Conservation (phyloP, 2,888 invertebrate genomes). For the Chorisops tibialis region DNA sequence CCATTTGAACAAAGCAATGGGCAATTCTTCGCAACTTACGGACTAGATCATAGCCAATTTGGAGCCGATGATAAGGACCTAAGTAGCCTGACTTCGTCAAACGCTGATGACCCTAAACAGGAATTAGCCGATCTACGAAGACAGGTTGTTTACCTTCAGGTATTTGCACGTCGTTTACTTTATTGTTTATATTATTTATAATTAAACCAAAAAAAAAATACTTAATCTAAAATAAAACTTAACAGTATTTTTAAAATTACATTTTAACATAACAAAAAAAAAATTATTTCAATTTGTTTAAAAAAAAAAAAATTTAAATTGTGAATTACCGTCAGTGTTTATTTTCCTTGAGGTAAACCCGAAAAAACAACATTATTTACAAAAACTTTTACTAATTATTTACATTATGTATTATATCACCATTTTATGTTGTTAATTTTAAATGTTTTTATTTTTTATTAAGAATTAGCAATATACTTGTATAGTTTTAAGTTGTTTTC, state of each 20-base stretch:
- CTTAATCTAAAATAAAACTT: neutral
- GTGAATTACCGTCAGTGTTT: slow-evolving; percentile 15
- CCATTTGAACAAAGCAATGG: slow-evolving; percentile 75
- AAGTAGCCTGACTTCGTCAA: slow-evolving; percentile 58
- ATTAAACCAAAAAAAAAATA: neutral
- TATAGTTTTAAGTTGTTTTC: neutral
- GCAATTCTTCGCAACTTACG: slow-evolving; percentile 58
- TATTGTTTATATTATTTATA: slow-evolving; percentile 23
- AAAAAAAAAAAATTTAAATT: too few relatives aligned
- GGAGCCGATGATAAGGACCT: slow-evolving; percentile 49
- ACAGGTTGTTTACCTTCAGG: slow-evolving; percentile 79
- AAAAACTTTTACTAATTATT: slow-evolving; percentile 2
- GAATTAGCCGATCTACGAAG: slow-evolving; percentile 77
- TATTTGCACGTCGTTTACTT: slow-evolving; percentile 50
- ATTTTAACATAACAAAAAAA: neutral
- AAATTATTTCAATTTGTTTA: slow-evolving; percentile 3
- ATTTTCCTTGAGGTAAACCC: slow-evolving; percentile 19
- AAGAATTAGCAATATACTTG: too few relatives aligned
- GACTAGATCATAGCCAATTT: slow-evolving; percentile 57
- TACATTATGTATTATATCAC: neutral
- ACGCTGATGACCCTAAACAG: slow-evolving; percentile 57
- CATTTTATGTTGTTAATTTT: neutral
- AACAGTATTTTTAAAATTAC: too few relatives aligned
- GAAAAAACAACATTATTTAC: neutral
- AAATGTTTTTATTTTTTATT: neutral